Evolutionary conservation across 2,113 vertebrate species (phyloP).

Genomic region (Chrysemys picta): DNA sequence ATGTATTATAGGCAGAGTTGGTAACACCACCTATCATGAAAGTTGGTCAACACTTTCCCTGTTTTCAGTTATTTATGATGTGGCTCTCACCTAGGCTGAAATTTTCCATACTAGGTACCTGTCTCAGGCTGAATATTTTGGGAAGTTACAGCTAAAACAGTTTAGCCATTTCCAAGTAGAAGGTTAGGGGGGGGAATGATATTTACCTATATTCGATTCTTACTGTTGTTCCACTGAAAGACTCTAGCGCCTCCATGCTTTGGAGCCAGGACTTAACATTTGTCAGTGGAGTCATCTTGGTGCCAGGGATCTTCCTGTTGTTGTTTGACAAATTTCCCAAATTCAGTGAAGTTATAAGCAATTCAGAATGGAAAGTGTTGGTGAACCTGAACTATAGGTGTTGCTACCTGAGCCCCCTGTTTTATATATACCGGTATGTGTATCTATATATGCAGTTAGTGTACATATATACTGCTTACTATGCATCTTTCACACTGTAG

Average conservation of each 20-base stretch:
- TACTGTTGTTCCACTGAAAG: neutral
- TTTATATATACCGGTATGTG: too few relatives aligned
- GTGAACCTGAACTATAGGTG: neutral
- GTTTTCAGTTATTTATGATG: neutral
- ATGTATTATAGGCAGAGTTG: neutral
- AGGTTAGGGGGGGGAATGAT: neutral
- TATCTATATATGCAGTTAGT: neutral
- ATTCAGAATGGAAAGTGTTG: neutral
- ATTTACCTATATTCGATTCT: neutral
- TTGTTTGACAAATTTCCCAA: neutral
- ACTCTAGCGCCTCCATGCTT: neutral
- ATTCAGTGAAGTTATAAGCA: neutral
- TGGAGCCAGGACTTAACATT: neutral
- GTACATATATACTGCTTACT: neutral
- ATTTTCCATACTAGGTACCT: neutral
- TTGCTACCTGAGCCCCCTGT: too few relatives aligned
- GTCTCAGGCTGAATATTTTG: neutral
- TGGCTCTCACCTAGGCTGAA: neutral
- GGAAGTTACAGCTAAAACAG: neutral
- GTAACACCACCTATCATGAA: neutral
- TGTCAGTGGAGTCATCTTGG: too few relatives aligned
- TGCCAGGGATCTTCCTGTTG: neutral
- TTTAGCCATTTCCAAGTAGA: neutral
- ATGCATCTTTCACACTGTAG: neutral
- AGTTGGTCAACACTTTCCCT: neutral